Conservation (phyloP, 2,888 invertebrate genomes). For the Pristionchus exspectatus region DNA sequence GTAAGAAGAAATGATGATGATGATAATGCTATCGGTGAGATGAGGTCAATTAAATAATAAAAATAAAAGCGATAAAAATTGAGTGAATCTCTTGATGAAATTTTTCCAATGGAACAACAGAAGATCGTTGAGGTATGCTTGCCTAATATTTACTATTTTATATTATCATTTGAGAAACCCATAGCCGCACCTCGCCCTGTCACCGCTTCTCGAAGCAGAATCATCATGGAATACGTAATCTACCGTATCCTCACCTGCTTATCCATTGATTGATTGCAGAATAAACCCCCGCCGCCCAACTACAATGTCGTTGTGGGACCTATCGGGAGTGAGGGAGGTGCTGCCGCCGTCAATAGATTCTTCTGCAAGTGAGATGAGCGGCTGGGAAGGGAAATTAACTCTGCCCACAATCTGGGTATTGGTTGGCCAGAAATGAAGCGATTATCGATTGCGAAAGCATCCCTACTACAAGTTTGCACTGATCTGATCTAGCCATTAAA, state of each 20-base stretch:
- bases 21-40: too few species aligned
- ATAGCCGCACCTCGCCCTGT: neutral
- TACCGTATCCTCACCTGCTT: neutral
- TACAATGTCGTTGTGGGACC: neutral
- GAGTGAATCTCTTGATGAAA: neutral
- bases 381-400: neutral
- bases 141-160: too few species aligned
- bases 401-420: too few species aligned
- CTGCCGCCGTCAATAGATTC: neutral
- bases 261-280: neutral
- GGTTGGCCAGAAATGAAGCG: too few species aligned
- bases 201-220: neutral
- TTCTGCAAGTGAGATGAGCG: slow-evolving; percentile 1
- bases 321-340: neutral
- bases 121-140: too few species aligned
- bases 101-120: neutral
- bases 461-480: too few species aligned
- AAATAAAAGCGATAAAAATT: too few species aligned
- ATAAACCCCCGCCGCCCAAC: neutral
- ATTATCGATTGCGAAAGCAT: too few species aligned
- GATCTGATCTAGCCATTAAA: too few species aligned
- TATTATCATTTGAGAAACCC: neutral
- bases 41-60: too few species aligned
- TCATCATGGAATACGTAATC: neutral
- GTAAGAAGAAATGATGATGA: too few species aligned